A percentile compares a stretch with the other conserved stretches of the same genome.
Evolutionary conservation across 2,888 invertebrate species (phyloP).

Genomic region (Andrena flavipes): DNA sequence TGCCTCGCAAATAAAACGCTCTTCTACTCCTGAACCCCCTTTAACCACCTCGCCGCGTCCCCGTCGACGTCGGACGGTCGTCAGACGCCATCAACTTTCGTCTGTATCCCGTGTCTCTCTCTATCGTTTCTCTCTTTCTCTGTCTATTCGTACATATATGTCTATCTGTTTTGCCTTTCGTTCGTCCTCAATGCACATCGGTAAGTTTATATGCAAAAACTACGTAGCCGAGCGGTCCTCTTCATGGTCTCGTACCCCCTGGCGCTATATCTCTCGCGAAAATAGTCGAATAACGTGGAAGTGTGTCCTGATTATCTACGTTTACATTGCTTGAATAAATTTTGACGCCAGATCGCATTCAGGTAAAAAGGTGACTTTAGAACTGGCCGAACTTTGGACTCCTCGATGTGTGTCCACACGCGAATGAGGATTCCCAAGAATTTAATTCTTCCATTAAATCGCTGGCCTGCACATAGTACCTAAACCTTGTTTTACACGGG

Average conservation of each 20-base stretch:
- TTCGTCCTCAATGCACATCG: constrained; percentile 63
- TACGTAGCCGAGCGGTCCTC: constrained; percentile 54
- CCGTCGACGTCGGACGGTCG: constrained; percentile 72
- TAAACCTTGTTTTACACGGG: constrained; percentile 24
- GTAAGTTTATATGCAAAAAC: constrained; percentile 76
- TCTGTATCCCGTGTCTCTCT: constrained; percentile 60
- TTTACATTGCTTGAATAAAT: neutral
- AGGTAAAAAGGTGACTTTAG: too few species aligned
- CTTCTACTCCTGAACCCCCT: constrained; percentile 80
- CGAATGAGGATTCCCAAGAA: constrained; percentile 4
- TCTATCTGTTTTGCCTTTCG: constrained; percentile 42
- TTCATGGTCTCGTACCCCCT: constrained; percentile 54
- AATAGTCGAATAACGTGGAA: constrained; percentile 28
- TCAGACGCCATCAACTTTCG: constrained; percentile 76
- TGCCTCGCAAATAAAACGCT: constrained; percentile 84
- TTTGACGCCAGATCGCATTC: too few species aligned
- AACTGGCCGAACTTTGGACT: too few species aligned
- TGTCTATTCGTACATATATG: constrained; percentile 13
- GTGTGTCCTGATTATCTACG: constrained; percentile 37
- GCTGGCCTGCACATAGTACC: neutral
- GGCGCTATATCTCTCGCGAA: constrained; percentile 20
- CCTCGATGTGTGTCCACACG: neutral
- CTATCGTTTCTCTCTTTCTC: constrained; percentile 50
- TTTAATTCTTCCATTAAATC: constrained; percentile 18
- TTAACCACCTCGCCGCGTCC: constrained; percentile 73